Conservation (phyloP, 1,140 invertebrate genomes). For the Phortica variegata region DNA sequence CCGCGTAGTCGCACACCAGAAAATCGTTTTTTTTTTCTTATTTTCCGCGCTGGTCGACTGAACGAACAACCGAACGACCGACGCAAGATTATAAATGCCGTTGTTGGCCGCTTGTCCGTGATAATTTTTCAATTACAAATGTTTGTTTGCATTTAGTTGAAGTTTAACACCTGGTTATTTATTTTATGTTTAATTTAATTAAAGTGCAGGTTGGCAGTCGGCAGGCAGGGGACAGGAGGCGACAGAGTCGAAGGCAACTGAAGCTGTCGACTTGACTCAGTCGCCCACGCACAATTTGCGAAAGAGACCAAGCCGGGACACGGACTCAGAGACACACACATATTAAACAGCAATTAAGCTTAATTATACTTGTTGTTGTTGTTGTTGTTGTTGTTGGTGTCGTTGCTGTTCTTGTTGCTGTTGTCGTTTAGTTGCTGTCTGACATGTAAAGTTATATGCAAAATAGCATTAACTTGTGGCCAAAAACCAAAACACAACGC, state of each 20-base stretch:
- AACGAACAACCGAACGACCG: no score
- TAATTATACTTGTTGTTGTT: conserved; percentile 52
- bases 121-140: conserved; percentile 4
- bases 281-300: background rate
- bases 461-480: conserved; percentile 37
- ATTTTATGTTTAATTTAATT: no score
- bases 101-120: background rate
- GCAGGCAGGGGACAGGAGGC: no score
- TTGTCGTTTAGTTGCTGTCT: no score
- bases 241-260: no score
- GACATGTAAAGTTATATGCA: conserved; percentile 40
- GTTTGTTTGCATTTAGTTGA: background rate
- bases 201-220: no score
- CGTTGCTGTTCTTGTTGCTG: conserved; percentile 41
- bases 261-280: no score
- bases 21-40: conserved; percentile 22
- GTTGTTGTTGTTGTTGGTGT: conserved; percentile 28
- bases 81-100: no score
- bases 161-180: no score
- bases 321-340: no score
- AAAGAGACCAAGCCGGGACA: no score
- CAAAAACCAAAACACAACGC: conserved; percentile 18
- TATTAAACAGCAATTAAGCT: conserved; percentile 55
- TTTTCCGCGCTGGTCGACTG: no score
- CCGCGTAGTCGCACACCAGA: conserved; percentile 31